A percentile compares a stretch with the other conserved stretches of the same genome.
phyloP scores from a whole-genome alignment of 2,113 vertebrate genomes.

The Channa argus region DNA sequence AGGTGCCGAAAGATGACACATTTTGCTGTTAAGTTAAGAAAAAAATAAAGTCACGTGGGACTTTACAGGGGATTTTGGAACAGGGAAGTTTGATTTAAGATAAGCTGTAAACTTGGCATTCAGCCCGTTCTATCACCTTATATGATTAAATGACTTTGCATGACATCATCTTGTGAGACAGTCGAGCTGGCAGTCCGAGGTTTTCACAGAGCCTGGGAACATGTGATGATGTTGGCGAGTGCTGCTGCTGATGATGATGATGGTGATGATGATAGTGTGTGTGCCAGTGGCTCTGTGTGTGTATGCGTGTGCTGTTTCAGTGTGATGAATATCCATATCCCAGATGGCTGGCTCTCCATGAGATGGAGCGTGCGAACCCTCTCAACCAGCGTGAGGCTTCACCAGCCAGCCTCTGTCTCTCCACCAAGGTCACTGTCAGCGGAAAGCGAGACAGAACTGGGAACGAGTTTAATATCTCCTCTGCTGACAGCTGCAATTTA shows the following conservation, averaged over 20 bases:
- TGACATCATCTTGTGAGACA: conserved; percentile 53
- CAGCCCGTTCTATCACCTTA: conserved; percentile 43
- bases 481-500: conserved; percentile 76
- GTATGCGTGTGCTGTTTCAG: conserved; percentile 46
- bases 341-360: conserved; percentile 77
- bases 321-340: conserved; percentile 72
- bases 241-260: conserved; percentile 51
- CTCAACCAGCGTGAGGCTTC: conserved; percentile 60
- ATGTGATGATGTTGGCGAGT: conserved; percentile 53
- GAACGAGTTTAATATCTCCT: conserved; percentile 68
- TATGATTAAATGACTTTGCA: conserved; percentile 49
- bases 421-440: conserved; percentile 75
- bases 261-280: conserved; percentile 58
- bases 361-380: conserved; percentile 52
- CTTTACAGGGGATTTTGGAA: no score
- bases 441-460: conserved; percentile 43
- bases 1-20: no score
- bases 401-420: conserved; percentile 49
- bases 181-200: conserved; percentile 21
- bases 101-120: background rate
- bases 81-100: no score
- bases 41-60: no score
- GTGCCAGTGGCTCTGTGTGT: conserved; percentile 52
- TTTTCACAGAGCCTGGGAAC: conserved; percentile 64
- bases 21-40: no score